phyloP scores from a whole-genome alignment of 23 tunicate species.

The Trididemnum clinides region DNA sequence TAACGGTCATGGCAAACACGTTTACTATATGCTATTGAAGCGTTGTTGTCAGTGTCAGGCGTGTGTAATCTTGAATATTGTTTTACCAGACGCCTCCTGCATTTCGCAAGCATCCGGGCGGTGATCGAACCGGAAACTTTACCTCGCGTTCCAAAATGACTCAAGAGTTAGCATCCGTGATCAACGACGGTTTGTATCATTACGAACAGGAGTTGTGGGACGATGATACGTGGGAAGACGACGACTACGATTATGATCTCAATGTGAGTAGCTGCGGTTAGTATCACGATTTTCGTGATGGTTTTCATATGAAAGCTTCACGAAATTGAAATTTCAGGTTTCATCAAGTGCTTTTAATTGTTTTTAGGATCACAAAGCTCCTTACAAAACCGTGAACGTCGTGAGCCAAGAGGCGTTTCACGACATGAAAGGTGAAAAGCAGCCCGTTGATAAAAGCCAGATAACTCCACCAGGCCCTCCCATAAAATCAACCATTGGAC shows the following conservation, averaged over 20 bases:
- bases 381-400: conserved; percentile 66
- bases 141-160: conserved; percentile 74
- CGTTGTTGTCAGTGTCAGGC: no score
- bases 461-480: conserved; percentile 93
- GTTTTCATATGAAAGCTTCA: background rate
- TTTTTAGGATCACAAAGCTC: conserved; percentile 54
- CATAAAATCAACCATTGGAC: conserved; percentile 38
- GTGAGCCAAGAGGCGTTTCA: conserved; percentile 72
- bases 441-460: conserved; percentile 55
- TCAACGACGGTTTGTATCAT: conserved; percentile 90
- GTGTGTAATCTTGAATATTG: no score
- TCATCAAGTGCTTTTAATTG: no score
- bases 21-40: no score
- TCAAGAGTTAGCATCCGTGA: conserved; percentile 67
- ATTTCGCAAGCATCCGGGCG: conserved; percentile 90
- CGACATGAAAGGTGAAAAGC: conserved; percentile 48
- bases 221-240: conserved; percentile 62
- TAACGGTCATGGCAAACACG: no score
- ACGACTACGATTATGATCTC: conserved; percentile 7
- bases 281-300: background rate
- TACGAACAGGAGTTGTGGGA: conserved; percentile 92
- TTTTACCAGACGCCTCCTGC: conserved; percentile 81
- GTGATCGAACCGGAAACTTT: conserved; percentile 80
- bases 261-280: background rate
- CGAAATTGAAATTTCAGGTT: no score